phyloP scores from a whole-genome alignment of 2,113 vertebrate species.

The Poecile atricapillus region DNA sequence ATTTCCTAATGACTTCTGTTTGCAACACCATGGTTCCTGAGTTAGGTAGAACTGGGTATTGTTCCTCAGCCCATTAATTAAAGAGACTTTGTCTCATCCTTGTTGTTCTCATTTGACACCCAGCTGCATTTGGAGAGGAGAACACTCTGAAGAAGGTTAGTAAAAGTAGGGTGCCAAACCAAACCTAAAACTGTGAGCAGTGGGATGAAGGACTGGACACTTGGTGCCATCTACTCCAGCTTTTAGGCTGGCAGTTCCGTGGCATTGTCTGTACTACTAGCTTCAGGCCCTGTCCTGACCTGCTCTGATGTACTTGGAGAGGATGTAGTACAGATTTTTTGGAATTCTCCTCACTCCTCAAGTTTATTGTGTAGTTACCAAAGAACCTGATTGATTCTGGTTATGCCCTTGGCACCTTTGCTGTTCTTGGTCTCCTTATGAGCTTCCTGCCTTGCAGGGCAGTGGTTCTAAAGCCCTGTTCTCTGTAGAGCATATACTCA shows the following conservation, averaged over 20 bases:
- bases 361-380: background rate
- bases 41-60: background rate
- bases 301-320: background rate
- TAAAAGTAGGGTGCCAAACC: background rate
- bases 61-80: background rate
- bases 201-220: background rate
- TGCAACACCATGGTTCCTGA: background rate
- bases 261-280: background rate
- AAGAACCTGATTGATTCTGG: background rate
- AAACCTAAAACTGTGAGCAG: background rate
- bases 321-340: background rate
- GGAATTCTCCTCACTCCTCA: background rate
- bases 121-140: background rate
- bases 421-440: background rate
- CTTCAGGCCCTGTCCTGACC: background rate
- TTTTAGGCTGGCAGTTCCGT: background rate
- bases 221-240: background rate
- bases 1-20: background rate
- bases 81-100: background rate
- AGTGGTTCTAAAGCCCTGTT: background rate
- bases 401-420: background rate
- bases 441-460: background rate
- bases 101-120: background rate
- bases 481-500: background rate
- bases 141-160: background rate